Conservation (phyloP, 2,888 invertebrate genomes). For the Cotesia congregata region DNA sequence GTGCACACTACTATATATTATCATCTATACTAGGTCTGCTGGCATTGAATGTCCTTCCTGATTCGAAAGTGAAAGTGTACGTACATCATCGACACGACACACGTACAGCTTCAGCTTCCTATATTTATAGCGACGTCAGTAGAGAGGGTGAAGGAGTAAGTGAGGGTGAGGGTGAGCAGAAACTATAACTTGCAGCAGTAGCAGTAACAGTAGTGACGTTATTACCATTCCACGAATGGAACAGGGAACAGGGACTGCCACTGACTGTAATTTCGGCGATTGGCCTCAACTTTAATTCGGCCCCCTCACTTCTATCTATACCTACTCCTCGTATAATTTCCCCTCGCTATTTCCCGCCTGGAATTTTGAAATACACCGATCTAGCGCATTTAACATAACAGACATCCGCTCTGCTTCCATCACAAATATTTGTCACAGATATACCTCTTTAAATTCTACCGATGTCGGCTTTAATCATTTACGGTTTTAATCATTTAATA, state of each 20-base stretch:
- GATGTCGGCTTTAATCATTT: neutral
- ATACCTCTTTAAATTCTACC: neutral
- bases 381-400: neutral
- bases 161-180: constrained; percentile 14
- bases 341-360: neutral
- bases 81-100: constrained; percentile 6
- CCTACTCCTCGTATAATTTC: neutral
- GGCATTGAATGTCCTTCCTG: constrained; percentile 5
- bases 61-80: constrained; percentile 36
- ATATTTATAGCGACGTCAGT: constrained; percentile 4
- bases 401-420: neutral
- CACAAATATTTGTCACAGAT: constrained; percentile 14
- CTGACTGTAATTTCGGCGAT: constrained; percentile 35
- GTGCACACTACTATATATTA: constrained; percentile 26
- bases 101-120: constrained; percentile 14
- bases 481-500: constrained; percentile 16
- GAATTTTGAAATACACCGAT: constrained; percentile 12
- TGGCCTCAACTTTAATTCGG: neutral
- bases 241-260: constrained; percentile 14
- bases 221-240: constrained; percentile 26
- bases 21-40: constrained; percentile 16
- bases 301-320: neutral
- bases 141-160: constrained; percentile 11
- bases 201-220: constrained; percentile 18
- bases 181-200: constrained; percentile 19